Evolutionary conservation across 2,888 invertebrate species (phyloP), one percentile per base, ranked within the genome.

Genomic region (Lissonota sp.): DNA sequence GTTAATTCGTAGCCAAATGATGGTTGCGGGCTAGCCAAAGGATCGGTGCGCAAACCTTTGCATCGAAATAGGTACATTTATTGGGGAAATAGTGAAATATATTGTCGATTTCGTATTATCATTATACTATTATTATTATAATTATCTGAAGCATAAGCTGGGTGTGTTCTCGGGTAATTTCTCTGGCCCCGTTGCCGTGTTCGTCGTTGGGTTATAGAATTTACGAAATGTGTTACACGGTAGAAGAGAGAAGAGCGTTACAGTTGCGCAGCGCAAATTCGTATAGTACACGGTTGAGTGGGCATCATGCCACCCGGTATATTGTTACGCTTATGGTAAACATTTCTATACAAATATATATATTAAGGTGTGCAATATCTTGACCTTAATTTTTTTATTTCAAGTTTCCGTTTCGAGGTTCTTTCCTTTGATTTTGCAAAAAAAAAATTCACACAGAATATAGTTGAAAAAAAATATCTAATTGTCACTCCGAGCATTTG

Each of bases 231-330:
- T 70, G 51, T 70, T 75, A 71, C 81, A 78, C 67, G 78, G 70
- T 66, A 66, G 64, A 71, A 71, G 80, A 74, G 81, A 78, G 81
- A 78, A 62, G 70, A 74, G 77, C 46, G 46, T 39, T 58, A 60
- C 58, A 49, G 60, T 46, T 62, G 71, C 12, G 66, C 39, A 51
- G 60, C 53, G 73, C 55, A 71, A 78, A 78, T 81, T 81, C 81
- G 81, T 74, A 57, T 49, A 46, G 40, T 74, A 49, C 67, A 75
- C 74, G 78, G 74, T 81, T 57, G 74, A 78, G 66, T 66, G 74
- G 67, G 46, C 78, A 55, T 67, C 60, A 66, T 71, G 78, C 66
- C 78, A 78, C 74, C 81, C 81, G 78, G 81, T 81, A 81, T 81
- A 74, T 26, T 26, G 74, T 67, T 60, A 60, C 40, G 14, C 12